Percentiles rank a stretch among this genome's conserved stretches.
These are phyloP conservation scores for Xiphophorus maculatus DNA, from an alignment of 2,113 vertebrate species.

Conservation along the genomic window DNA sequence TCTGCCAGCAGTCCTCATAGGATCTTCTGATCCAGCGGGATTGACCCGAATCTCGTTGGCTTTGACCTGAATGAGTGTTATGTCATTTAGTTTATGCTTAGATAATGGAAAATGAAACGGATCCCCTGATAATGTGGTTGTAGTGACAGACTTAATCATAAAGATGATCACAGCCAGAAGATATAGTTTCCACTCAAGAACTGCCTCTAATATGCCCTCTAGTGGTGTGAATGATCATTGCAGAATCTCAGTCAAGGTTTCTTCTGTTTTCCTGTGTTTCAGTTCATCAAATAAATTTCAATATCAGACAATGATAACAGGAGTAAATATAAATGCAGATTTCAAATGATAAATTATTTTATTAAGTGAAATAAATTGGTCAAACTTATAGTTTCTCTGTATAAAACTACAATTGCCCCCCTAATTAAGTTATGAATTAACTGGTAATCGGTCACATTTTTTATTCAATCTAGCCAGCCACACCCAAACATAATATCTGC, in stretches of 20 bases:
- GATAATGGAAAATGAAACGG: conserved; percentile 45
- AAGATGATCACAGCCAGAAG: conserved; percentile 45
- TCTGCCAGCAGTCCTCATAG: neutral
- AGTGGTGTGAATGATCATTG: conserved; percentile 9
- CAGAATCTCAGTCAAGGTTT: neutral
- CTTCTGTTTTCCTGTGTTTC: neutral
- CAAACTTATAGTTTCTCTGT: too few species aligned
- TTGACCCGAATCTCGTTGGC: neutral
- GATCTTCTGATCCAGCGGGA: neutral
- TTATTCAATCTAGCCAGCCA: neutral
- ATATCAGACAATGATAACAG: too few species aligned
- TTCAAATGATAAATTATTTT: neutral
- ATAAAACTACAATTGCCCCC: neutral
- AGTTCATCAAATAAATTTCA: neutral
- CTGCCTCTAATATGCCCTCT: conserved; percentile 40
- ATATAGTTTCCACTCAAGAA: conserved; percentile 36
- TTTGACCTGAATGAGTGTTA: conserved; percentile 22
- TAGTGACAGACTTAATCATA: conserved; percentile 16
- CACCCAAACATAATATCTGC: neutral
- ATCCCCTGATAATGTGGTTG: conserved; percentile 13
- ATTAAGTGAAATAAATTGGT: too few species aligned
- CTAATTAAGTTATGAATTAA: neutral
- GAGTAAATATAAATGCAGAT: neutral
- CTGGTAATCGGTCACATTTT: neutral
- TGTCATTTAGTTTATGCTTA: conserved; percentile 33